A percentile compares a stretch with the other conserved stretches of the same genome.
Conservation (phyloP, 2,888 invertebrate species). For the Dyspetes luteomarginatus region DNA sequence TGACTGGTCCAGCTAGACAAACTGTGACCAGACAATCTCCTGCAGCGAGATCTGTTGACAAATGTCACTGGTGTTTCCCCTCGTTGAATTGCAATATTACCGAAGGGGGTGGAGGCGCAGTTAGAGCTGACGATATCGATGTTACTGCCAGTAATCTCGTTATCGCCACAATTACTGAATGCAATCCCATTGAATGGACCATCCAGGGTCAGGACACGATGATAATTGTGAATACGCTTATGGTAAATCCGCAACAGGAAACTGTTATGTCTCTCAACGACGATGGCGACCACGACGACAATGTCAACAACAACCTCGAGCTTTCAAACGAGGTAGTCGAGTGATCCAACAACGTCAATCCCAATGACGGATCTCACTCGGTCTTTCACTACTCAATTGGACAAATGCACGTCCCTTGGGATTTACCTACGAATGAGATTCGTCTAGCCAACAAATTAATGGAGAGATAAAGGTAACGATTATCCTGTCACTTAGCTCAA, state of each 20-base stretch:
- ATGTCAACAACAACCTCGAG: slow-evolving; percentile 8
- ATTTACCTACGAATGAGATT: slow-evolving; percentile 28
- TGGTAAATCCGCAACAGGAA: slow-evolving; percentile 6
- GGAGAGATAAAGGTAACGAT: slow-evolving; percentile 17
- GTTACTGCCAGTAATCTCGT: slow-evolving; percentile 44
- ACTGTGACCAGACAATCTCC: slow-evolving; percentile 11
- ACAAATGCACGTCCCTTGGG: slow-evolving; percentile 25
- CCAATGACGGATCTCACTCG: slow-evolving; percentile 20
- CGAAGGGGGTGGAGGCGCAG: slow-evolving; percentile 24
- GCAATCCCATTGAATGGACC: slow-evolving; percentile 57
- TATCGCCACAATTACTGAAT: slow-evolving; percentile 55
- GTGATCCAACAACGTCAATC: slow-evolving; percentile 1
- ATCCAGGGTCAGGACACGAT: slow-evolving; percentile 26
- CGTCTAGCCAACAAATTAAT: slow-evolving; percentile 28
- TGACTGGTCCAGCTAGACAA: neutral
- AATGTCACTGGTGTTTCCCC: slow-evolving; percentile 21
- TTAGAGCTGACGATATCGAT: slow-evolving; percentile 54
- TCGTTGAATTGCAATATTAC: slow-evolving; percentile 11
- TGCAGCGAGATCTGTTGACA: slow-evolving; percentile 25
- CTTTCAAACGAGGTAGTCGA: slow-evolving; percentile 25
- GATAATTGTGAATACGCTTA: slow-evolving; percentile 14
- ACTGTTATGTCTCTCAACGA: neutral
- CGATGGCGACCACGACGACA: slow-evolving; percentile 5
- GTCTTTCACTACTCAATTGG: slow-evolving; percentile 4
- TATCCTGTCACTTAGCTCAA: neutral